Evolutionary conservation across 2,797 vertebrate species (phyloP), one percentile per base, ranked within the genome.

Genomic region (Synaphobranchus kaupii): DNA sequence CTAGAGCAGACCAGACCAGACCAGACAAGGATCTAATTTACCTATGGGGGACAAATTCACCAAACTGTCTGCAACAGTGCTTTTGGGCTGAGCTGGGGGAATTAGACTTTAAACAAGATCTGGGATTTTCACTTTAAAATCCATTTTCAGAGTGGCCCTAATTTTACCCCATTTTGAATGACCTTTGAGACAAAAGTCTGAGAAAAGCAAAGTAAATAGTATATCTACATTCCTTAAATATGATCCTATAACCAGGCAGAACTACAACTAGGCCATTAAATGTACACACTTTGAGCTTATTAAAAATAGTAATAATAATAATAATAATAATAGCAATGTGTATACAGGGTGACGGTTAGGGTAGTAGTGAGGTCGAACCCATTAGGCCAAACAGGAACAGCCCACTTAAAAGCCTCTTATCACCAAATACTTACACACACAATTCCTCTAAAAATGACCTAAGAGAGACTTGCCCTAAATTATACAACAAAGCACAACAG

Each of bases 351-450:
- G n/a, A 28, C 6, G 17, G 28, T 86, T 84, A 83, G 71, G 80
- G 60, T 84, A 88, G 78, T 87, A 44, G 88, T 82, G 89, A 91
- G 88, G 82, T 86, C 89, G 20, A 12, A 89, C 88, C 88, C 92
- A 92, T 93, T 94, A 92, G 87, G 86, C 89, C 85, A 22, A 50
- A 84, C 85, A 87, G 76, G 83, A 63, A 83, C 47, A 1, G 22
- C 34, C 86, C 34, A 89, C 87, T 85, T 81, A 63, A 31, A 84
- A 87, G 39, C 60, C n/a, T 81, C 78, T 90, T 89, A 92, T 86
- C 89, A 8, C 83, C 76, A 60, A 78, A 85, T 20, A 86, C 86
- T 90, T 44, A 60, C 73, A 56, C 22, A 58, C 47, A 76, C 44
- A 89, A 58, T 54, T 71, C 52, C 28, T 84, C 86, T 87, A 2